These are phyloP conservation scores for Orthonyx spaldingii DNA, from an alignment of 2,113 vertebrate genomes.

Conservation along the genomic window DNA sequence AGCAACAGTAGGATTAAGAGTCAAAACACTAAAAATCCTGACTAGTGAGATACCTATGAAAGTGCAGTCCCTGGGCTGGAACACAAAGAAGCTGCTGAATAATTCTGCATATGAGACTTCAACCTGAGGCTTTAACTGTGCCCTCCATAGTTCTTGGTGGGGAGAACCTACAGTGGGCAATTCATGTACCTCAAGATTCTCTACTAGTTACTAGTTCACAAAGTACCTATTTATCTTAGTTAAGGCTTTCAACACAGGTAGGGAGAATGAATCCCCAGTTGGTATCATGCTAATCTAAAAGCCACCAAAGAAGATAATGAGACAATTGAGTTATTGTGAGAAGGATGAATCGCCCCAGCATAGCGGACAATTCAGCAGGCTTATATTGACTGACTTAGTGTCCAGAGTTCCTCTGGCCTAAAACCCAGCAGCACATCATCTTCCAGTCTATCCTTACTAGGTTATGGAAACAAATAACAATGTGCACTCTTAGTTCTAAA, in stretches of 20 bases:
- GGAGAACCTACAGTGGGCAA: neutral
- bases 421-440: neutral
- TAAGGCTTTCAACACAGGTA: neutral
- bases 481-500: neutral
- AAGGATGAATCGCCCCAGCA: neutral
- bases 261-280: neutral
- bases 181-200: neutral
- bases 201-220: neutral
- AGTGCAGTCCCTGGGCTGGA: neutral
- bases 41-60: neutral
- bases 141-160: neutral
- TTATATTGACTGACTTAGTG: neutral
- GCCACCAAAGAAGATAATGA: neutral
- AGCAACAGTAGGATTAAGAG: neutral
- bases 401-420: neutral
- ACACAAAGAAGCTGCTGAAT: neutral
- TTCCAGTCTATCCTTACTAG: neutral
- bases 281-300: neutral
- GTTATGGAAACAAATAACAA: neutral
- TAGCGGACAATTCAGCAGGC: neutral
- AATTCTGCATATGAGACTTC: neutral
- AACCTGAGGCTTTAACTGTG: neutral
- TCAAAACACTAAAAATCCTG: neutral
- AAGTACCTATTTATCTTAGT: neutral
- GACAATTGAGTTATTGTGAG: neutral